These are phyloP conservation scores for Mustela lutreola DNA, from an alignment of 2,113 vertebrate genomes.

Conservation along the genomic window DNA sequence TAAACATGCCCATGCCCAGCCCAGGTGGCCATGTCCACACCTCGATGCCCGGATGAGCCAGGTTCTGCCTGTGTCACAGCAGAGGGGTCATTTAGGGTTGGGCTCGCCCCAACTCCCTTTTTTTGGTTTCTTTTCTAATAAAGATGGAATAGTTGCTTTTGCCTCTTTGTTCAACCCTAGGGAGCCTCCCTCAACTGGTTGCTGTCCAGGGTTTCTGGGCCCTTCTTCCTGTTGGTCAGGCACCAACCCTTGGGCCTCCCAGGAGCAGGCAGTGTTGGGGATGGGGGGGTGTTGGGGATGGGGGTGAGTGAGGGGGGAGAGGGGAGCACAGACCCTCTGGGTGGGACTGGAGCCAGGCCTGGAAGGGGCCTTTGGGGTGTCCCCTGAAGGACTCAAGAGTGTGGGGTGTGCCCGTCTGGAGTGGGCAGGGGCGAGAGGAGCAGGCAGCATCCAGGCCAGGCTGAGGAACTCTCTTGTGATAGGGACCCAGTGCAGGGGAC, in stretches of 20 bases:
- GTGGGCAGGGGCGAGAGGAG: background rate
- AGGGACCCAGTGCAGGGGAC: background rate
- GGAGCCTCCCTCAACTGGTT: background rate
- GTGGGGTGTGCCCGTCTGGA: background rate
- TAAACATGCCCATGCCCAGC: background rate
- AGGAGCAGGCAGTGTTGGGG: background rate
- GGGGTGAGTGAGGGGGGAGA: background rate
- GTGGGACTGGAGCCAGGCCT: background rate
- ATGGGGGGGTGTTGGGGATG: accelerated
- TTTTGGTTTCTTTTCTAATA: constrained; percentile 82
- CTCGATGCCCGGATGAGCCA: accelerated
- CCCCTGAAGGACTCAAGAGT: background rate
- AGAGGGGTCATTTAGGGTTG: background rate
- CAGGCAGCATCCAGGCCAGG: background rate
- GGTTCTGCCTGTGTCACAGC: background rate
- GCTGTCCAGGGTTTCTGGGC: background rate
- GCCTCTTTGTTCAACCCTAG: background rate
- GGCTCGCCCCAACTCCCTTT: background rate
- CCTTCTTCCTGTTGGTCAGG: background rate
- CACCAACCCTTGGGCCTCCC: background rate
- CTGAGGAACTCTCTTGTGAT: background rate
- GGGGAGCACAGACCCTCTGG: background rate
- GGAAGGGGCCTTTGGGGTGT: background rate
- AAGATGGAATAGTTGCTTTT: constrained; percentile 61
- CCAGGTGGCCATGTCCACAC: background rate